Evolutionary conservation across 2,888 invertebrate genomes (phyloP), one percentile per base, ranked within the genome.

Genomic region (Melanargia galathea): DNA sequence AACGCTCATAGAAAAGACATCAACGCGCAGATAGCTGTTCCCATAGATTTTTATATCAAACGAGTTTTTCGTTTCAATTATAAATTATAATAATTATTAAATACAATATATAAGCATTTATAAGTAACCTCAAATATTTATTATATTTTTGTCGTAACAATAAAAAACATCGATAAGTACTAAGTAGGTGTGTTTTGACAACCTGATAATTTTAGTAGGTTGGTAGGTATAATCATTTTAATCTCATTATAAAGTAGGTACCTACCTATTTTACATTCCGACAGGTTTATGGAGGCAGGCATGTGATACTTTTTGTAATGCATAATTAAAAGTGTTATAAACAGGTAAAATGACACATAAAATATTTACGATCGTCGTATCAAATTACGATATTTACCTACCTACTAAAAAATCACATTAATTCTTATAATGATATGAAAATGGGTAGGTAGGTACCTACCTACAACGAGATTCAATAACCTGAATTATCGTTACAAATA

Each of bases 1-100:
- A 26, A 1, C n/a, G 52, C 46, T 60, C 60, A 48, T 73, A 70
- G 49, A 76, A 79, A 83, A 83, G 82, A 83, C 75, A 70, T 81
- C 79, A 83, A 83, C 82, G 82, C 77, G 77, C 58, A 7, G 5
- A 24, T 8, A 30, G 20, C 11, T 18, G 7, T 20, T 11, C 38
- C 7, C 2, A 33, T 18, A 18, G 13, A 38, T n/a, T 43, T 18
- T 43, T n/a, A n/a, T 18, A 8, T 43, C 40, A 40, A 40, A n/a
- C 40, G 8, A 40, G 5, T 16, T 16, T 43, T 18, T 43, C 0
- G 6, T 40, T 40, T 16, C 7, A 40, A 7, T 16, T 40, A 16
- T 16, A 40, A n/a, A n/a, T 38, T 38, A 38, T 13, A 38, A 38
- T 5, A 38, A 38, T 13, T 4, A 38, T 4, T 13, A 38, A 3